Evolutionary conservation across 2,113 vertebrate genomes (phyloP).

Genomic region (Myodes glareolus): DNA sequence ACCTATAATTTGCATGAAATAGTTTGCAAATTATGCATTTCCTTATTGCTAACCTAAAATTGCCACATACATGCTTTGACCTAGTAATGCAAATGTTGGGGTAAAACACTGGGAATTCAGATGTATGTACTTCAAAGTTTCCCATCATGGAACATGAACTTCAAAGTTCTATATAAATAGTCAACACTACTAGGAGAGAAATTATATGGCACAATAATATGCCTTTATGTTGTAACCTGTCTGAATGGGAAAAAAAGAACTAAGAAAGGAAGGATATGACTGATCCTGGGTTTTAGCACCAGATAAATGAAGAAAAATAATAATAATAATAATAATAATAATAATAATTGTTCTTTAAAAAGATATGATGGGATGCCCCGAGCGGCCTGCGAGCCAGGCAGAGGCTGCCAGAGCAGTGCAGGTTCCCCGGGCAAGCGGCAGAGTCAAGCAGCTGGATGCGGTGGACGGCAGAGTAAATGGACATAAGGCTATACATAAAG

Average conservation of each 20-base stretch:
- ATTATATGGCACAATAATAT: slow-evolving; percentile 32
- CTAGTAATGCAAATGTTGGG: slow-evolving; percentile 29
- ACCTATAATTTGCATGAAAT: slow-evolving; percentile 63
- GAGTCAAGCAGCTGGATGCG: too few relatives aligned
- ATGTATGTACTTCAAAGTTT: slow-evolving; percentile 14
- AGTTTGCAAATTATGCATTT: slow-evolving; percentile 40
- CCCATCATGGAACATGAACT: slow-evolving; percentile 47
- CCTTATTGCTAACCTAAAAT: slow-evolving; percentile 59
- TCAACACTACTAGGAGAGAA: not conserved
- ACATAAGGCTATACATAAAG: too few relatives aligned
- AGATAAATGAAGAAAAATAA: not conserved
- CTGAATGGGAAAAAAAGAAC: not conserved
- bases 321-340: too few relatives aligned
- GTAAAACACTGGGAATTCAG: slow-evolving; percentile 17
- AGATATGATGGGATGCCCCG: too few relatives aligned
- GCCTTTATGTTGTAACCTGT: slow-evolving; percentile 16
- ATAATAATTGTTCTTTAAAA: too few relatives aligned
- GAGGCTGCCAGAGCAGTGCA: too few relatives aligned
- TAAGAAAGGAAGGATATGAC: not conserved
- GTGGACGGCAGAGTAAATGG: too few relatives aligned
- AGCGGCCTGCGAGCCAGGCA: too few relatives aligned
- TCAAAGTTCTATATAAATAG: slow-evolving; percentile 27
- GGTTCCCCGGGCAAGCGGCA: too few relatives aligned
- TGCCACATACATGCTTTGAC: slow-evolving; percentile 44
- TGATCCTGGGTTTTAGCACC: not conserved